Base-by-base conservation (phyloP, 2,113 vertebrate species). In the Alouatta palliata region DNA sequence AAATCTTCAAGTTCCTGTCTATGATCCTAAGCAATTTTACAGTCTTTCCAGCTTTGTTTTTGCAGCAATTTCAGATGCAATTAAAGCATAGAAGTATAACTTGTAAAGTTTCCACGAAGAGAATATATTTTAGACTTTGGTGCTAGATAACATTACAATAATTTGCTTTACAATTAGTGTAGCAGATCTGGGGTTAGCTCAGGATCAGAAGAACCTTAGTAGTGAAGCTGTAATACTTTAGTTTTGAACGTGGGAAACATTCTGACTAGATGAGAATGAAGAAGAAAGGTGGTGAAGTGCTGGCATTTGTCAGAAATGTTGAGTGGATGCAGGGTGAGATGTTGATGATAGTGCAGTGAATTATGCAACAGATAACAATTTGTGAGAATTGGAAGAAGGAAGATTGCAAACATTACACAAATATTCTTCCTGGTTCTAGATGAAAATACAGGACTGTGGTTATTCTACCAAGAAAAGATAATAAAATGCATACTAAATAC, bases 1-100 rank as follows among this genome's bases (percentile, higher is more conserved):
- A 97, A 95, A 96, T 95, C 40, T 97, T 77, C 68, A 92, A 85
- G 71, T 96, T 97, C n/a, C 64, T 96, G 49, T 94, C 61, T 97
- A 37, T 16, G 8, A 94, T 95, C 52, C 70, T 75, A 81, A 96
- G 47, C 81, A 97, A 92, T 90, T 97, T 96, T 90, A 90, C 1
- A 0, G 56, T 94, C 73, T 90, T 97, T 90, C 95, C 27, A 87
- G 25, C 45, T 84, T 88, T 97, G 20, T 94, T 97, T 97, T 95
- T 79, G 27, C 92, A 96, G 92, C 56, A 94, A 86, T 96, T 92
- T 97, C 71, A 70, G 75, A 40, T 86, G 85, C 85, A 97, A 27
- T 96, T 89, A 95, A 97, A 43, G 61, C 58, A 86, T 25, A 45
- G 71, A 96, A 96, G 14, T 94, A 75, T 87, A 94, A 94, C 56